phyloP scores from a whole-genome alignment of 1,140 invertebrate genomes.

The Leptinotarsa lineolata region DNA sequence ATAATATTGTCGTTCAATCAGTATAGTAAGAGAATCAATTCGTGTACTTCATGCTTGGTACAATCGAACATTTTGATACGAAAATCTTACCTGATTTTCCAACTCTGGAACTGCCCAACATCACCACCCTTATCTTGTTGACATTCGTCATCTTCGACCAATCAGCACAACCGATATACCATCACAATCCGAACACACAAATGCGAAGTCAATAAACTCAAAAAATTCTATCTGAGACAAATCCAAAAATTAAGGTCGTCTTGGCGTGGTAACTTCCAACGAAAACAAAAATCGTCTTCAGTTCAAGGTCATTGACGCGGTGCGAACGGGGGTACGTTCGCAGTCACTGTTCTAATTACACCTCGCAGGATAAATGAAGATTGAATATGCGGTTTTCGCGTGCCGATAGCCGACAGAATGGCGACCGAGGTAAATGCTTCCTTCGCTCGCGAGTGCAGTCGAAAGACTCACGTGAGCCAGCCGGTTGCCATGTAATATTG shows the following conservation, averaged over 20 bases:
- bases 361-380: constrained; percentile 8
- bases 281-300: neutral
- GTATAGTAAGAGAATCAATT: too few species aligned
- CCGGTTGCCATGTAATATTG: neutral
- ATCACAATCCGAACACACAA: neutral
- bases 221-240: neutral
- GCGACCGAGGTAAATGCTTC: constrained; percentile 8
- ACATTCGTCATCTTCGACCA: constrained; percentile 62
- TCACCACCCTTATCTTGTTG: constrained; percentile 72
- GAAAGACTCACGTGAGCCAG: constrained; percentile 12
- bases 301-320: constrained; percentile 21
- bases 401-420: constrained; percentile 7
- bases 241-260: constrained; percentile 7
- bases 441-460: constrained; percentile 6
- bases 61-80: neutral
- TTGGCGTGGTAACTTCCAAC: neutral
- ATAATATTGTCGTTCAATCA: too few species aligned
- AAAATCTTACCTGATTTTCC: constrained; percentile 67
- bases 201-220: neutral
- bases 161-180: neutral
- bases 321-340: constrained; percentile 7
- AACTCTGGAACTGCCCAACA: constrained; percentile 69
- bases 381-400: constrained; percentile 17
- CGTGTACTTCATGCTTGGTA: too few species aligned
- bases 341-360: neutral